Percentiles rank a stretch among this genome's conserved stretches.
phyloP scores from a whole-genome alignment of 2,113 vertebrate species.

The Zeus faber region DNA sequence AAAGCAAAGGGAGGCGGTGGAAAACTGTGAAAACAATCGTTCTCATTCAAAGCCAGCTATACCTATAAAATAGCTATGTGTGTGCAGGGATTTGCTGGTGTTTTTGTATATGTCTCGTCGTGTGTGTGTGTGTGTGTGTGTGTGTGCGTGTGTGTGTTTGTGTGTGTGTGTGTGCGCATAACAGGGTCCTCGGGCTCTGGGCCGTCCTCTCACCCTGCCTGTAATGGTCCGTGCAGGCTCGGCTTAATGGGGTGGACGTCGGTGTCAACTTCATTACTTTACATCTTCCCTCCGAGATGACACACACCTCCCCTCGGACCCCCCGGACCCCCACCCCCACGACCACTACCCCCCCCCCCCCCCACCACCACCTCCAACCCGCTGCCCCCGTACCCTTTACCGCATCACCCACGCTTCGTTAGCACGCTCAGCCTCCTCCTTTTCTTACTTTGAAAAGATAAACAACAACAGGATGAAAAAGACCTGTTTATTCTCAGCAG shows the following conservation, averaged over 20 bases:
- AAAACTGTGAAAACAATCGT: too few relatives aligned
- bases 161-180: constrained; percentile 41
- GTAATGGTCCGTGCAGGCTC: constrained; percentile 76
- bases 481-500: too few relatives aligned
- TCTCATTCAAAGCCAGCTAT: too few relatives aligned
- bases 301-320: constrained; percentile 45
- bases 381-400: background rate
- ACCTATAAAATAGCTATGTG: too few relatives aligned
- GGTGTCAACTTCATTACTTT: constrained; percentile 78
- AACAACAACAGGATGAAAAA: too few relatives aligned
- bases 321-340: constrained; percentile 22
- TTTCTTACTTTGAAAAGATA: constrained; percentile 9
- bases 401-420: constrained; percentile 37
- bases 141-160: constrained; percentile 35
- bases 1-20: too few relatives aligned
- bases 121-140: constrained; percentile 9
- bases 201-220: constrained; percentile 73
- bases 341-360: background rate
- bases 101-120: constrained; percentile 17
- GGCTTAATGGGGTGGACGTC: constrained; percentile 76
- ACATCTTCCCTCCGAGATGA: constrained; percentile 71
- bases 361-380: background rate
- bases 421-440: constrained; percentile 22
- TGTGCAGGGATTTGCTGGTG: background rate
- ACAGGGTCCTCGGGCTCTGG: constrained; percentile 63